Base-by-base conservation (phyloP, 1,140 invertebrate species). In the Adoxophyes honmai region DNA sequence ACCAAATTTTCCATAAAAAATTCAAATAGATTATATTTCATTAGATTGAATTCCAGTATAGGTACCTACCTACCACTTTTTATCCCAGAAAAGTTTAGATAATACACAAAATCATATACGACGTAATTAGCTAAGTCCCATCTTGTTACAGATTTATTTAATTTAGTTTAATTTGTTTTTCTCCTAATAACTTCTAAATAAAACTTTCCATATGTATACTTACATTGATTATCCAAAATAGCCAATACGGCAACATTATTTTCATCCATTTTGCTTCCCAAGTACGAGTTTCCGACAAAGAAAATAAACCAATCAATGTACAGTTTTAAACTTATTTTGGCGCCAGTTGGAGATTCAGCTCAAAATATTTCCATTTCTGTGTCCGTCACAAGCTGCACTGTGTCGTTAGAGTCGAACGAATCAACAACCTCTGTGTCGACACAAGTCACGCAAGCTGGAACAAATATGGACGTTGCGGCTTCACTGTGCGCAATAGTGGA, bases 231-330 rank as follows among this genome's bases (percentile, higher is more conserved):
- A 52, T 81, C 76, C 55, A 81, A 67, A 33, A 81, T 79, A 56
- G 78, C 73, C 52, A 81, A 69, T 44, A 81, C 78, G 11, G 76
- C 68, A 39, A 76, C 78, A 70, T 75, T 81, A 56, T 70, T 79
- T 63, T 73, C 70, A 62, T 79, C 73, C 78, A 81, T 81, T 67
- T 60, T 63, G 36, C 54, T 11, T 44, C 15, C 39, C 18, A 11
- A 48, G 52, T 53, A 56, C 52, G 37, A 52, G 62, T 64, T 68
- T 65, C 62, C 62, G 64, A 58, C 59, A 52, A 35, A 11, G 14
- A 7, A 53, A 37, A 37, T 48, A 7, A 11, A 48, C 1, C 42
- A 15, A 21, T 44, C 42, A 15, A 21, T 44, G 42, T 18, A 48
- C 42, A 10, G 42, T 48, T 16, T 18, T 44, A 4, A 18, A 44